Evolutionary conservation across 2,113 vertebrate species (phyloP).

Genomic region (Phyllopteryx taeniolatus): DNA sequence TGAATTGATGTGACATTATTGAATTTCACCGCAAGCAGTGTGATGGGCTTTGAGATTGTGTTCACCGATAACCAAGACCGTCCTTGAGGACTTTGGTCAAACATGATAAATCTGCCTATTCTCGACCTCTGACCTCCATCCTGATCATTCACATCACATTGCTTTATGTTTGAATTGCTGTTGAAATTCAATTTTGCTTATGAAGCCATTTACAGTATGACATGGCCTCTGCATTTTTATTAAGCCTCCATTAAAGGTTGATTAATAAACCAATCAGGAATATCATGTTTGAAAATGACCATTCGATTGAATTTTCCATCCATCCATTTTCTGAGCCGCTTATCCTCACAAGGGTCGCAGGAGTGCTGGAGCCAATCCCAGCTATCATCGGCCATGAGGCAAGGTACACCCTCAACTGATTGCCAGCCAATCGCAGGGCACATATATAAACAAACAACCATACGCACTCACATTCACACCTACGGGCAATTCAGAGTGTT

Average conservation of each 20-base stretch:
- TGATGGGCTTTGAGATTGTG: constrained; percentile 27
- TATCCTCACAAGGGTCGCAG: no score
- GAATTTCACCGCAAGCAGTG: constrained; percentile 36
- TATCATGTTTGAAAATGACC: constrained; percentile 34
- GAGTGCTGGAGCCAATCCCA: no score
- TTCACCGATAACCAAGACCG: constrained; percentile 12
- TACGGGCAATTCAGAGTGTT: no score
- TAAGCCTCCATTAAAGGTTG: constrained; percentile 11
- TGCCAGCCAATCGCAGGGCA: no score
- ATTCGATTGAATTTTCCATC: no score
- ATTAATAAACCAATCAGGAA: constrained; percentile 25
- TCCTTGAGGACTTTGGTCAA: constrained; percentile 10
- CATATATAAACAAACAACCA: no score
- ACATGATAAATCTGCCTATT: constrained; percentile 8
- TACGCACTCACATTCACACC: no score
- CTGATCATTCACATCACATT: constrained; percentile 3
- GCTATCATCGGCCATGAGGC: no score
- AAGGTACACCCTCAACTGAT: no score
- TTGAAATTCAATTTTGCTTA: constrained; percentile 4
- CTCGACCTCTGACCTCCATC: constrained; percentile 6
- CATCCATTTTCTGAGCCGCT: no score
- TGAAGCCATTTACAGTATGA: neutral
- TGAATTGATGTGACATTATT: constrained; percentile 57
- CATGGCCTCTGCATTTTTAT: constrained; percentile 3
- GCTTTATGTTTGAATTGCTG: neutral